These are phyloP conservation scores for Myiagra hebetior DNA, from an alignment of 2,113 vertebrate genomes.

Conservation along the genomic window DNA sequence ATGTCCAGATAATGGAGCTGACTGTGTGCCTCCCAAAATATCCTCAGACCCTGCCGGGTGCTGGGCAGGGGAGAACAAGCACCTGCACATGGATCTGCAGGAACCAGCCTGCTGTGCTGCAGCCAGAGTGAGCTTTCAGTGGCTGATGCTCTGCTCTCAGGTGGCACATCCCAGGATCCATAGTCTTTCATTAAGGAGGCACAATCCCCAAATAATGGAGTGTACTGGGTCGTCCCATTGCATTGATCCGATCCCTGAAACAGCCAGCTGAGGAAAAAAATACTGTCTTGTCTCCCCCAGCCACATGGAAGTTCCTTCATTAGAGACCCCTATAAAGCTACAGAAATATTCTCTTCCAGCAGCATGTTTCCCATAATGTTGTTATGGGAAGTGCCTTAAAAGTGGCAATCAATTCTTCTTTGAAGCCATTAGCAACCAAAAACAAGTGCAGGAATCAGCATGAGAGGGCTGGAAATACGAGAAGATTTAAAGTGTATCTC, in stretches of 20 bases:
- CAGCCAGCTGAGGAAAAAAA: not conserved
- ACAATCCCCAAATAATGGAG: not conserved
- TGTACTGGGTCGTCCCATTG: not conserved
- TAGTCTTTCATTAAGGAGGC: not conserved
- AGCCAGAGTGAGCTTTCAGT: not conserved
- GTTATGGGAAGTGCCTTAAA: constrained; percentile 5
- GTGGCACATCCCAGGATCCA: not conserved
- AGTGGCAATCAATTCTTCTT: not conserved
- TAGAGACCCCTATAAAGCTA: not conserved
- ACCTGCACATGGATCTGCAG: not conserved
- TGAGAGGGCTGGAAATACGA: not conserved
- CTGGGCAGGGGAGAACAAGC: not conserved
- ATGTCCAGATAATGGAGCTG: not conserved
- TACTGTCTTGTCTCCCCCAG: not conserved
- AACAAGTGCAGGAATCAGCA: not conserved
- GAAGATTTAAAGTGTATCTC: constrained; percentile 17
- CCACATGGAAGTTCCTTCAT: not conserved
- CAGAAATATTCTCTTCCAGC: not conserved
- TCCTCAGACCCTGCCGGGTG: not conserved
- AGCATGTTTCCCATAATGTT: not conserved
- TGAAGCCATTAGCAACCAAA: constrained; percentile 11
- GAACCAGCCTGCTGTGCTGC: not conserved
- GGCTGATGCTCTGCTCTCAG: not conserved
- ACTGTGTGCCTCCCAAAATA: not conserved
- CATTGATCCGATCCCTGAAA: not conserved